Conservation (phyloP, 2,113 vertebrate species). For the Greenwoodochromis staneri region DNA sequence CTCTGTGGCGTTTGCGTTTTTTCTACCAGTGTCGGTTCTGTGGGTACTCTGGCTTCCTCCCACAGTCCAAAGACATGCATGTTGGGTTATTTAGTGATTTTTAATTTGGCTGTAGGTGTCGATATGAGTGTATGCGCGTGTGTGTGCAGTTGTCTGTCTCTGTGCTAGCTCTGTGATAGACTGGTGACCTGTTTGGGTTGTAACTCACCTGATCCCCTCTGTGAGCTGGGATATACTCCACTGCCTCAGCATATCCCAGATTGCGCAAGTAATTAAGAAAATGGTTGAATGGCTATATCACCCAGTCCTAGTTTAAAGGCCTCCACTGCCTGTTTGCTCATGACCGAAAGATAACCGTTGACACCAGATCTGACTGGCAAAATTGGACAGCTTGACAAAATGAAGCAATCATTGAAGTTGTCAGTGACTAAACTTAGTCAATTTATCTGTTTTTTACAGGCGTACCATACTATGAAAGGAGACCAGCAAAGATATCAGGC, state of each 20-base stretch:
- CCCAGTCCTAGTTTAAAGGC: not conserved
- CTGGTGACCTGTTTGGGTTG: not conserved
- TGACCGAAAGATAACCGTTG: not conserved
- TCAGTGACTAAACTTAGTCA: not conserved
- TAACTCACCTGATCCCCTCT: not conserved
- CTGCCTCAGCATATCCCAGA: not conserved
- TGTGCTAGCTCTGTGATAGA: not conserved
- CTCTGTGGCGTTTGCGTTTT: not conserved
- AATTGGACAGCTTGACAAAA: not conserved
- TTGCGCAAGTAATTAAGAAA: not conserved
- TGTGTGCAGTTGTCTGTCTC: not conserved
- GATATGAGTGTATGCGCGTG: not conserved
- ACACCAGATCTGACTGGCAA: not conserved
- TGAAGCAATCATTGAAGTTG: not conserved
- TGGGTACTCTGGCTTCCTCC: not conserved
- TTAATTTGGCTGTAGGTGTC: not conserved
- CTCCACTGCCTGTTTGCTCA: not conserved
- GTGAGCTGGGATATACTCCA: not conserved
- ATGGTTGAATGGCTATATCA: not conserved
- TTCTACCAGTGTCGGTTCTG: not conserved
- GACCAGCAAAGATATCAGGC: constrained; percentile 59
- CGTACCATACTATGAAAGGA: constrained; percentile 39
- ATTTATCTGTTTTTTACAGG: constrained; percentile 22
- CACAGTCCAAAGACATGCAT: not conserved
- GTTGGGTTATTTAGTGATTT: not conserved